phyloP scores from a whole-genome alignment of 1,140 invertebrate genomes.

The Nasonia giraulti region DNA sequence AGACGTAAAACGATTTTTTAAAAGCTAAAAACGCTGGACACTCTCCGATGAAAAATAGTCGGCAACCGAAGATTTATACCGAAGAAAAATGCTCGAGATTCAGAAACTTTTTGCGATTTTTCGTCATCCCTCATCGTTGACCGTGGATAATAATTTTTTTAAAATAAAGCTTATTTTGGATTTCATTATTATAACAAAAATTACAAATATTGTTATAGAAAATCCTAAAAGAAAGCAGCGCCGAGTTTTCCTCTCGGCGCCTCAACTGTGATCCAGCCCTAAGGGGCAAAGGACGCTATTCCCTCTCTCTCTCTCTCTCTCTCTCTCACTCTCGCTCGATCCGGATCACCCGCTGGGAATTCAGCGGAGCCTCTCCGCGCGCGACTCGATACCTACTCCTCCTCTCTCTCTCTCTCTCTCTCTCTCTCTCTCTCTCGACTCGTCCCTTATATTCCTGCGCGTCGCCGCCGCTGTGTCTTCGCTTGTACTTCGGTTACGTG shows the following conservation, averaged over 20 bases:
- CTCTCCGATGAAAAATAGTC: too few relatives aligned
- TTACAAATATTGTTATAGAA: too few relatives aligned
- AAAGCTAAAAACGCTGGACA: too few relatives aligned
- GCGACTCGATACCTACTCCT: slow-evolving; percentile 26
- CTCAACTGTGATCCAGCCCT: slow-evolving; percentile 34
- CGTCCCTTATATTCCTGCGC: neutral
- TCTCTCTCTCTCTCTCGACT: neutral
- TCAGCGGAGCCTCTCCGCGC: neutral
- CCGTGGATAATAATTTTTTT: too few relatives aligned
- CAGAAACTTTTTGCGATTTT: too few relatives aligned
- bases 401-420: neutral
- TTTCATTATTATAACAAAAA: too few relatives aligned
- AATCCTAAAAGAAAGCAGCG: too few relatives aligned
- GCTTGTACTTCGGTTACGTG: slow-evolving; percentile 48
- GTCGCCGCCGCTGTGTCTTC: slow-evolving; percentile 5
- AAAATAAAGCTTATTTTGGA: too few relatives aligned
- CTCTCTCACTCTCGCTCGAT: slow-evolving; percentile 6
- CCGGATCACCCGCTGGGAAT: slow-evolving; percentile 45
- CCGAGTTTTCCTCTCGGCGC: neutral
- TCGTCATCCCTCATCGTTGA: too few relatives aligned
- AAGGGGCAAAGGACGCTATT: slow-evolving; percentile 50
- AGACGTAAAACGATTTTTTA: too few relatives aligned
- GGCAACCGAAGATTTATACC: too few relatives aligned
- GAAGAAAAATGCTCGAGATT: too few relatives aligned
- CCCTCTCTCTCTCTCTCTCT: slow-evolving; percentile 7